These are phyloP conservation scores for Escarpia spicata DNA, from an alignment of 2,888 invertebrate species.

Conservation along the genomic window DNA sequence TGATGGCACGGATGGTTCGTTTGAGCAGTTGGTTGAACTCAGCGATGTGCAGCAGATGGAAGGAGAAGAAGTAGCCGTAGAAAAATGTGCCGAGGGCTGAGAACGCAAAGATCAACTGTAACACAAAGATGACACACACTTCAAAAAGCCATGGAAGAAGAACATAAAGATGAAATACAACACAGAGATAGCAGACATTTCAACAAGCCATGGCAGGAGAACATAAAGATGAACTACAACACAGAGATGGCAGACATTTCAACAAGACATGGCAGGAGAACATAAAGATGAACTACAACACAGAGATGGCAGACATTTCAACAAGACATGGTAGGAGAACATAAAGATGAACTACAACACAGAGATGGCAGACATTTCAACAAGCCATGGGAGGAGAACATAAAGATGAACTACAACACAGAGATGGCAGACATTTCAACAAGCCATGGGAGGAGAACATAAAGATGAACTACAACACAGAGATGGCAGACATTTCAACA, in stretches of 20 bases:
- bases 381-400: too few species aligned
- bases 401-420: too few species aligned
- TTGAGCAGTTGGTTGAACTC: conserved; percentile 61
- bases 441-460: too few species aligned
- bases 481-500: too few species aligned
- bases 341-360: too few species aligned
- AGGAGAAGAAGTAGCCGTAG: conserved; percentile 62
- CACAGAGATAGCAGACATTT: not conserved
- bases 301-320: too few species aligned
- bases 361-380: too few species aligned
- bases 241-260: not conserved
- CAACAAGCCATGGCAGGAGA: not conserved
- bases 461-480: too few species aligned
- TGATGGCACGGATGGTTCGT: conserved; percentile 62
- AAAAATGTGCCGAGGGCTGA: conserved; percentile 59
- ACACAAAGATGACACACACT: conserved; percentile 28
- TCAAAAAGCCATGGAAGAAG: not conserved
- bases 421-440: too few species aligned
- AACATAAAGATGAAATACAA: not conserved
- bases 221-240: not conserved
- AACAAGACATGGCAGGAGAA: not conserved
- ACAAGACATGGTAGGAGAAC: too few species aligned
- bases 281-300: not conserved
- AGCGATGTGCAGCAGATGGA: conserved; percentile 63
- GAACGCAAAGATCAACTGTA: conserved; percentile 54